Evolutionary conservation across 2,888 invertebrate genomes (phyloP), one percentile per base, ranked within the genome.

Genomic region (Ischnus inquisitorius): DNA sequence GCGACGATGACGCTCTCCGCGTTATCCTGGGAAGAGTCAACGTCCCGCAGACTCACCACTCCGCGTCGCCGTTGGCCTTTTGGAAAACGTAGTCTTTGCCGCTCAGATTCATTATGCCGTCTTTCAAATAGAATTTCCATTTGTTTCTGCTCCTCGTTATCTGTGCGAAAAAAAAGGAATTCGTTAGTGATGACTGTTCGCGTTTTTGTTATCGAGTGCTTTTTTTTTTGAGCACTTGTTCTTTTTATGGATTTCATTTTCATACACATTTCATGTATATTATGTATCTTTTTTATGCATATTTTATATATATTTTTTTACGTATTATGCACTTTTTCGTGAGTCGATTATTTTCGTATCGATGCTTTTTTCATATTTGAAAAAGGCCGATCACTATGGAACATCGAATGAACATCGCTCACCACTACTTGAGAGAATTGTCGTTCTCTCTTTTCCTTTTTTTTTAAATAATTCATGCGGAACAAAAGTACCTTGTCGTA

Each of bases 121-220:
- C 99, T 95, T 99, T 99, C 87, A 99, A 95, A 94, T 98, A 98
- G 94, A 99, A 99, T 95, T 99, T 99, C 99, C 99, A 99, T 94
- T 98, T 98, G 94, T 99, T 99, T 91, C 99, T 97, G 93, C 98
- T 99, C 93, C 99, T 96, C 87, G 99, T 99, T 84, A 99, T 99
- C 97, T 98, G 93, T n/a, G 19, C 94, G 94, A 82, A 83, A 69
- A 74, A 65, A 85, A 76, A 62, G 43, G 6, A 62, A 16, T 62
- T 69, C 34, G 34, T 81, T 62, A n/a, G 46, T 46, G 46, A 46
- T 46, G 46, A 46, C 12, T 46, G 12, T 46, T 12, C 1, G 12
- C 1, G 1, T 46, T 8, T 46, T 46, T 14, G 0, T 46, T n/a
- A 46, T 46, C 12, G 3, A n/a, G 12, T 46, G 46, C 12, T 46